Evolutionary conservation across 2,113 vertebrate species (phyloP).

Genomic region (Hylia prasina): DNA sequence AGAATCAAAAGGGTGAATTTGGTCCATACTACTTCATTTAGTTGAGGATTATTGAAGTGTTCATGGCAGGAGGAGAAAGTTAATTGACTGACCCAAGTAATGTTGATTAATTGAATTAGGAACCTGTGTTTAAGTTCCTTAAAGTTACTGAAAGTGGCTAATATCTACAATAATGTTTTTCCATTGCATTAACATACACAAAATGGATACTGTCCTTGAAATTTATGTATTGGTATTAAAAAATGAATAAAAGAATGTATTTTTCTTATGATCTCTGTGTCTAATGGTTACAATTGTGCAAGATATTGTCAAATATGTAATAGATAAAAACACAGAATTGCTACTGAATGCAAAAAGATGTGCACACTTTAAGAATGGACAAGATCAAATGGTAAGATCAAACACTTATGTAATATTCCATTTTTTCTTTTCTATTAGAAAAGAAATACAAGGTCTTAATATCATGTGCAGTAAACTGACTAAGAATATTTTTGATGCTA

Average conservation of each 20-base stretch:
- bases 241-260: not conserved
- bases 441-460: not conserved
- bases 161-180: not conserved
- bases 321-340: not conserved
- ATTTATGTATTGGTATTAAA: not conserved
- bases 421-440: not conserved
- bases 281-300: not conserved
- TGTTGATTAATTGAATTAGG: not conserved
- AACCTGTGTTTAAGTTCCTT: not conserved
- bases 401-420: not conserved
- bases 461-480: not conserved
- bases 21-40: not conserved
- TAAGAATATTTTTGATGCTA: not conserved
- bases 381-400: not conserved
- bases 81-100: not conserved
- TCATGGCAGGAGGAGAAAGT: not conserved
- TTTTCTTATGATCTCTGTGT: not conserved
- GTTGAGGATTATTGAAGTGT: not conserved
- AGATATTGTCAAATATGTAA: not conserved
- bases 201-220: not conserved
- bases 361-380: not conserved
- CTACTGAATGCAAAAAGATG: not conserved
- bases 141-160: not conserved
- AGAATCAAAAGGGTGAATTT: not conserved
- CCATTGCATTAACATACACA: not conserved